Conservation (phyloP, 2,797 vertebrate species). For the Fratercula arctica region DNA sequence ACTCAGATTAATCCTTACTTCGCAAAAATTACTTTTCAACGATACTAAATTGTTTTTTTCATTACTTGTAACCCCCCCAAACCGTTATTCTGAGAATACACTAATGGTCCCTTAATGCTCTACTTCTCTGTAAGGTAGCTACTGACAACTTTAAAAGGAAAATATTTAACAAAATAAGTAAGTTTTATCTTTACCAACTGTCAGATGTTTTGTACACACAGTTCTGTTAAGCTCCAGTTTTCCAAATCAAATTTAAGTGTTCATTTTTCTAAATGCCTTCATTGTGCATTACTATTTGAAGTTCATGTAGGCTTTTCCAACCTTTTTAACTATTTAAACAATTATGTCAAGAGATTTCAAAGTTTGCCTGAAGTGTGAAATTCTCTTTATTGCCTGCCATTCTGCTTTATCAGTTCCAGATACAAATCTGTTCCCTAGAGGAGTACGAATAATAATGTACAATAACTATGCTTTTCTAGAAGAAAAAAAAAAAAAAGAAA, state of each 20-base stretch:
- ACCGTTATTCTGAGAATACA: not conserved
- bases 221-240: not conserved
- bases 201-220: not conserved
- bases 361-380: not conserved
- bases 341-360: not conserved
- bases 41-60: not conserved
- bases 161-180: not conserved
- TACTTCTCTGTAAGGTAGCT: not conserved
- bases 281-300: not conserved
- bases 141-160: not conserved
- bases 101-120: not conserved
- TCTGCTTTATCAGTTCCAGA: not conserved
- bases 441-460: not conserved
- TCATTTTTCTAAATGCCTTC: not conserved
- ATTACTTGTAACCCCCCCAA: not conserved
- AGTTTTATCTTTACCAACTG: not conserved
- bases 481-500: not conserved
- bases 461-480: not conserved
- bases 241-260: not conserved
- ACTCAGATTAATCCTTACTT: not conserved
- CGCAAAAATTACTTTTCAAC: not conserved
- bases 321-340: not conserved
- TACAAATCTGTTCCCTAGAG: not conserved
- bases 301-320: not conserved
- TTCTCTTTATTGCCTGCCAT: not conserved